Conservation (phyloP, 2,888 invertebrate genomes). For the Meiosimyza platycephala region DNA sequence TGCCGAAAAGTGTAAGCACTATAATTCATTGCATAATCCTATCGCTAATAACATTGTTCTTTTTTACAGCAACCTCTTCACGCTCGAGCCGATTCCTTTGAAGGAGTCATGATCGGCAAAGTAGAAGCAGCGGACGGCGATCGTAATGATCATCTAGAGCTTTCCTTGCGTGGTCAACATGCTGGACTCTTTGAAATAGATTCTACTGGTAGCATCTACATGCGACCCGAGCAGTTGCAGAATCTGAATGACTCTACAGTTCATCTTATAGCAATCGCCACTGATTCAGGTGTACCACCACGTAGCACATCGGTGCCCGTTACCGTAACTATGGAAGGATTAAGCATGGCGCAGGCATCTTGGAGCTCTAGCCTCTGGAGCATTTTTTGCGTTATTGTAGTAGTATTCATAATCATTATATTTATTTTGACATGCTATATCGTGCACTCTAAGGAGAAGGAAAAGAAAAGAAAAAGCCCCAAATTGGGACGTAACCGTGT, state of each 20-base stretch:
- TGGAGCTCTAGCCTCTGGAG: constrained; percentile 68
- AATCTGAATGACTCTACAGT: constrained; percentile 71
- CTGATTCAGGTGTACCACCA: constrained; percentile 87
- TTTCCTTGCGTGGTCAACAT: constrained; percentile 79
- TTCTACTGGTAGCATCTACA: constrained; percentile 71
- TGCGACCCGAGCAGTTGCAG: constrained; percentile 69
- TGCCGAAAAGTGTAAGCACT: constrained; percentile 63
- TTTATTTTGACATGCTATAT: constrained; percentile 82
- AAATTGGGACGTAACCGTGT: constrained; percentile 63
- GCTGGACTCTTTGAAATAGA: constrained; percentile 69
- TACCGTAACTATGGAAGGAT: constrained; percentile 72
- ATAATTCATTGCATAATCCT: constrained; percentile 1
- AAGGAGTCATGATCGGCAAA: constrained; percentile 70
- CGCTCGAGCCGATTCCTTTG: constrained; percentile 59
- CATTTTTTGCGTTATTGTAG: constrained; percentile 78
- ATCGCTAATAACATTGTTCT: background rate
- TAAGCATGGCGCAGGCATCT: constrained; percentile 66
- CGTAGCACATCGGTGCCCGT: constrained; percentile 78
- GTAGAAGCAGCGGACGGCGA: constrained; percentile 92
- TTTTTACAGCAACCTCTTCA: constrained; percentile 58
- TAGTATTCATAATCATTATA: constrained; percentile 80
- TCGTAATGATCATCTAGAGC: constrained; percentile 77
- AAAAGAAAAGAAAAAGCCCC: constrained; percentile 52
- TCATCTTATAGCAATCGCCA: constrained; percentile 84
- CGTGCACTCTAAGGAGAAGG: constrained; percentile 72